Base-by-base conservation (phyloP, 2,797 vertebrate genomes). In the Sarcophilus harrisii region DNA sequence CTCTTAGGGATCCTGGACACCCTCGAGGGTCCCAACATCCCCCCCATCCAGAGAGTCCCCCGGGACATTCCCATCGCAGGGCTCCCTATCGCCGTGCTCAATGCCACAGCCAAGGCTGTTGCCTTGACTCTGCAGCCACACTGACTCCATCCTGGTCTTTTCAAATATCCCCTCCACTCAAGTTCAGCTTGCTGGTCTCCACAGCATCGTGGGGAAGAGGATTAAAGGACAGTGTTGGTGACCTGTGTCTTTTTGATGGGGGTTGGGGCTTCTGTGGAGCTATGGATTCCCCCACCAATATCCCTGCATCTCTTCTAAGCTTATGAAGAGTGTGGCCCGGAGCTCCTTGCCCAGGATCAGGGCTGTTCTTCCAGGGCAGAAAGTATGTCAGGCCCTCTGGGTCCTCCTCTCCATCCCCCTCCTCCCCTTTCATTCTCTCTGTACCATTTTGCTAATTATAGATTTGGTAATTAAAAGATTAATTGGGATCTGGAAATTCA, bases 41-140 rank as follows among this genome's bases (percentile, higher is more conserved):
- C 98, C 0, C 99, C 99, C 3, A 99, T 99, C 97, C 99, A 99
- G 99, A 99, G 99, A 97, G 99, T 99, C 93, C 99, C 99, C 97
- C 98, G 99, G 98, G 99, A 99, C 81, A 98, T 99, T 96, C 99
- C 99, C 0, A 96, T 93, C 57, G 96, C 90, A 29, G 93, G 94
- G 81, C 96, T 97, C 55, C 73, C 97, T 4, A 52, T 92, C 94
- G 58, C 96, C 81, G 60, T 99, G 92, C 0, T 99, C 96, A 99
- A 99, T 90, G 95, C 98, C 98, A 99, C 99, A 8, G 87, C 98
- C 96, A 99, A 98, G 98, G 97, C 97, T 52, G 24, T 97, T 16
- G 97, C 95, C 4, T 95, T 98, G 97, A 97, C 97, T 94, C 94
- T 98, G 92, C 98, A 98, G 97, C 97, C 98, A 96, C 98, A 97